phyloP scores from a whole-genome alignment of 2,888 invertebrate genomes.

The Spisula solida region DNA sequence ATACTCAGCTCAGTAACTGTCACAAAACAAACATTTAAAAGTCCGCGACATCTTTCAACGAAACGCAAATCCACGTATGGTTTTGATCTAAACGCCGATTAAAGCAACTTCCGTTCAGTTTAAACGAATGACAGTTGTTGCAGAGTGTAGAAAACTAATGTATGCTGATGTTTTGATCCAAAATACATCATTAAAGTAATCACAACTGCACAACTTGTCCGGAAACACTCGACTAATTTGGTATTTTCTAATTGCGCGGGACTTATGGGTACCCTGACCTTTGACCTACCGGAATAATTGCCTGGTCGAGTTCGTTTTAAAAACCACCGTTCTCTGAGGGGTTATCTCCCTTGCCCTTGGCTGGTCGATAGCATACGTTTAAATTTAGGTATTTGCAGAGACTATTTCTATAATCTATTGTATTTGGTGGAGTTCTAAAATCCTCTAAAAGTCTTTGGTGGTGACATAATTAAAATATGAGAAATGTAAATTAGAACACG shows the following conservation, averaged over 20 bases:
- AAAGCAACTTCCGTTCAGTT: background rate
- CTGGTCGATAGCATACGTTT: too few relatives aligned
- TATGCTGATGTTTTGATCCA: background rate
- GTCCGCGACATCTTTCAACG: background rate
- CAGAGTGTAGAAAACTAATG: background rate
- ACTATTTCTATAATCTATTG: too few relatives aligned
- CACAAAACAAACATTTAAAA: background rate
- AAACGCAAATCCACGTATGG: background rate
- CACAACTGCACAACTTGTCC: background rate
- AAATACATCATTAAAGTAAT: background rate
- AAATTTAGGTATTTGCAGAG: too few relatives aligned
- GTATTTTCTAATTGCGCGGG: constrained; percentile 74
- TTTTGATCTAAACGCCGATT: background rate
- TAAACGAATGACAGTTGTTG: background rate
- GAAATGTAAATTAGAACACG: too few relatives aligned
- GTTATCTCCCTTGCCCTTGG: too few relatives aligned
- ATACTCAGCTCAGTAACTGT: background rate
- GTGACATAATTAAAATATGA: too few relatives aligned
- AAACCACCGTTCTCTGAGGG: background rate
- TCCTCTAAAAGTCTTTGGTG: too few relatives aligned
- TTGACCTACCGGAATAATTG: constrained; percentile 53
- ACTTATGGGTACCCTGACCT: constrained; percentile 76
- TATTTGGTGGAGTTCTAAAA: too few relatives aligned
- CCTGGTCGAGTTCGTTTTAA: constrained; percentile 19
- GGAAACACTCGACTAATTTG: constrained; percentile 46